phyloP scores from a whole-genome alignment of 2,797 vertebrate species.

The Numenius phaeopus region DNA sequence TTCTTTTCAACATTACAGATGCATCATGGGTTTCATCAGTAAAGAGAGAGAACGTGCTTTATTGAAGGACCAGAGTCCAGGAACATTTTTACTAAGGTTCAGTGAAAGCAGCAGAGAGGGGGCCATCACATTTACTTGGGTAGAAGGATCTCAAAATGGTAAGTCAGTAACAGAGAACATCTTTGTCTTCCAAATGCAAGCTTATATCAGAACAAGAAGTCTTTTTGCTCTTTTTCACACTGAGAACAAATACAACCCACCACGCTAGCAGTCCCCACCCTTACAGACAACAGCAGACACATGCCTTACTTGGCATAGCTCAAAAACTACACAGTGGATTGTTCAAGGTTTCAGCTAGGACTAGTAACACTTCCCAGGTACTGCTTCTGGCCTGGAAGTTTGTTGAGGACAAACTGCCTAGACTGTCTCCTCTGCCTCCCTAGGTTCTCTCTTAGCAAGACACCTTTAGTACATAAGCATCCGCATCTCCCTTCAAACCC shows the following conservation, averaged over 20 bases:
- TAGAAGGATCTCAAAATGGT: conserved; percentile 80
- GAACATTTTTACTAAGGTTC: conserved; percentile 94
- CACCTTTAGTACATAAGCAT: no score
- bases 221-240: not conserved
- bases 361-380: not conserved
- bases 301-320: accelerated
- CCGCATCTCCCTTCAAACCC: not conserved
- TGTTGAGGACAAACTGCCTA: not conserved
- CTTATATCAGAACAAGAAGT: not conserved
- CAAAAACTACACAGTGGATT: not conserved
- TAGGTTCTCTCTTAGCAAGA: not conserved
- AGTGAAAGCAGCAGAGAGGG: conserved; percentile 95
- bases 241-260: not conserved
- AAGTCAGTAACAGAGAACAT: conserved; percentile 1
- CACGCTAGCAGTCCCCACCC: no score
- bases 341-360: not conserved
- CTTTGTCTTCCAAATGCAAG: not conserved
- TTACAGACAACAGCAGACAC: not conserved
- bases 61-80: conserved; percentile 86
- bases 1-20: conserved; percentile 76
- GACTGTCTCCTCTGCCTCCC: not conserved
- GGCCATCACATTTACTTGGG: conserved; percentile 96
- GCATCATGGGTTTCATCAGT: conserved; percentile 94
- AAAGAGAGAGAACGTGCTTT: conserved; percentile 89
- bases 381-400: not conserved